Evolutionary conservation across 2,888 invertebrate genomes (phyloP), one percentile per base, ranked within the genome.

Genomic region (Strigamia maritima): DNA sequence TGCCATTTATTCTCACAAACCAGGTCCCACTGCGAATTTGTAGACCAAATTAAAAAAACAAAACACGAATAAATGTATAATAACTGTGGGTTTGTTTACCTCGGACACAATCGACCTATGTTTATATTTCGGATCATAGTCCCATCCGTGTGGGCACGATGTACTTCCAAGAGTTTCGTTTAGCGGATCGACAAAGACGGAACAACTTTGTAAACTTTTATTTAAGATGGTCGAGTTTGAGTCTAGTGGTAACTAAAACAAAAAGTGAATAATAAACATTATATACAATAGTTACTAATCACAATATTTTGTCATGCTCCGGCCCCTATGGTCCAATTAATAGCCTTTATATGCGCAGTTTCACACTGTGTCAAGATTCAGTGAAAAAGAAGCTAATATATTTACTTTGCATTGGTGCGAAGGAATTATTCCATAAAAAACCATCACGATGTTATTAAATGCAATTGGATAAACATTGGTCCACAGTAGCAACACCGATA

Each of bases 361-460:
- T n/a, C n/a, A n/a, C n/a, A n/a, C n/a, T n/a, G n/a, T n/a, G n/a
- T n/a, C n/a, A n/a, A n/a, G n/a, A n/a, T n/a, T n/a, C n/a, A n/a
- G n/a, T n/a, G n/a, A n/a, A n/a, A n/a, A n/a, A n/a, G n/a, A n/a
- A n/a, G n/a, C n/a, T n/a, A n/a, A n/a, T n/a, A n/a, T n/a, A n/a
- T n/a, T 44, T 77, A 77, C 77, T 31, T 77, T 77, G 60, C 77
- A 77, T 7, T 54, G 24, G n/a, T 77, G 77, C 14, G 22, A 2
- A 3, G 79, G 79, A 4, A 77, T 24, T 2, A 60, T 35, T 31
- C 78, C 78, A 22, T 79, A 79, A 24, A 54, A 79, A 2, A 79
- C 22, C 31, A 44, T 31, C 14, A 78, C 12, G 40, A 79, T 28
- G 60, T 79, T 65, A 19, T 79, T 79, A 12, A 79, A 31, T 4